phyloP scores from a whole-genome alignment of 1,140 invertebrate species.

The Drosophila asahinai region DNA sequence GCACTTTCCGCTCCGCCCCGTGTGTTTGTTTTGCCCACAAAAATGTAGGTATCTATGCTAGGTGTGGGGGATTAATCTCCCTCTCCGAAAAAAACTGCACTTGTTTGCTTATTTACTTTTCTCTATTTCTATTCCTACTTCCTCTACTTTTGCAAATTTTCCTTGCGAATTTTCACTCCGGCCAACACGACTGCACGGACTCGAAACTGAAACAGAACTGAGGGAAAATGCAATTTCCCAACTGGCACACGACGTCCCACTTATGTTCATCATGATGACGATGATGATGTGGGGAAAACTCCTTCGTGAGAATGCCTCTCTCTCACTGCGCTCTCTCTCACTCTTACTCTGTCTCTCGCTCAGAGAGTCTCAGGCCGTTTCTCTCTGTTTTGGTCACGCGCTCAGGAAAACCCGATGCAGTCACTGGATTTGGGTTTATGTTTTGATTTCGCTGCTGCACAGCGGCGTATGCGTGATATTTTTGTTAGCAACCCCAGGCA shows the following conservation, averaged over 20 bases:
- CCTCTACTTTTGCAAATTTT: constrained; percentile 34
- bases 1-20: constrained; percentile 1
- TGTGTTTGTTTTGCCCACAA: constrained; percentile 24
- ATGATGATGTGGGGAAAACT: constrained; percentile 59
- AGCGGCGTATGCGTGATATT: constrained; percentile 76
- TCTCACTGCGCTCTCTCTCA: constrained; percentile 11
- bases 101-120: constrained; percentile 50
- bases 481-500: constrained; percentile 37
- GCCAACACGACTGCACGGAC: constrained; percentile 69
- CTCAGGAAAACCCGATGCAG: constrained; percentile 62
- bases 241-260: constrained; percentile 59
- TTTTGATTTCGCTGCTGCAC: constrained; percentile 74
- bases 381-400: constrained; percentile 67
- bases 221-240: constrained; percentile 71
- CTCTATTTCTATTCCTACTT: constrained; percentile 30
- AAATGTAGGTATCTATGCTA: constrained; percentile 68
- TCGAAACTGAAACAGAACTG: constrained; percentile 78
- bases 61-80: constrained; percentile 33
- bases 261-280: constrained; percentile 57
- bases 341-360: constrained; percentile 9
- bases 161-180: constrained; percentile 43
- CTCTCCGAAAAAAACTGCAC: constrained; percentile 16
- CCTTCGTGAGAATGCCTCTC: constrained; percentile 58
- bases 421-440: constrained; percentile 69
- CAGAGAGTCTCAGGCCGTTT: constrained; percentile 3